These are phyloP conservation scores for Phengaris alcon DNA, from an alignment of 2,888 invertebrate genomes.

Conservation along the genomic window DNA sequence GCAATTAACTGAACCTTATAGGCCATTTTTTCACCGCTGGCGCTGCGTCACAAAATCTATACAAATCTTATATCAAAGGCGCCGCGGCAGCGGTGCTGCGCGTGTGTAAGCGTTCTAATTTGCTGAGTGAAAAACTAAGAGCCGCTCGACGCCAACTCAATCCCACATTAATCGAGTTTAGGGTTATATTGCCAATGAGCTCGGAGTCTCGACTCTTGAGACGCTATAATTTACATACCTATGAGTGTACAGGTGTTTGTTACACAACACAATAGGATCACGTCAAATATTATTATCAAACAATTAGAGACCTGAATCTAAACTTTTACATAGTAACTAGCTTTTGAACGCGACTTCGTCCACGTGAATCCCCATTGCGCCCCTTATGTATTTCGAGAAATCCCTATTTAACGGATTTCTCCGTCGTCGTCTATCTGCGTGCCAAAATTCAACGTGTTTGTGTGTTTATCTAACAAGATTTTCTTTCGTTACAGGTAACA, in stretches of 20 bases:
- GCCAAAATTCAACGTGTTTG: background rate
- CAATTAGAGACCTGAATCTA: too few relatives aligned
- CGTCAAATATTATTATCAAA: background rate
- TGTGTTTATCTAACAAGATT: background rate
- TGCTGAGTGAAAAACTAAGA: background rate
- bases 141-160: background rate
- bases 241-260: background rate
- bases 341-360: too few relatives aligned
- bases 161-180: background rate
- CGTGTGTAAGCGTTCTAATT: background rate
- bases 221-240: background rate
- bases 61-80: too few relatives aligned
- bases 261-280: background rate
- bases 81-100: background rate
- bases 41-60: background rate
- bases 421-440: too few relatives aligned
- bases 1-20: too few relatives aligned
- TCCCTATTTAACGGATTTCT: too few relatives aligned
- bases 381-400: too few relatives aligned
- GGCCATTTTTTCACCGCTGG: background rate
- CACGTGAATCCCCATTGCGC: too few relatives aligned
- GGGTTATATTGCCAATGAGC: constrained; percentile 12
- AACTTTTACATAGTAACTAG: too few relatives aligned
- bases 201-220: background rate
- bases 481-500: background rate